Base-by-base conservation (phyloP, 2,797 vertebrate genomes). In the Enteromius viviparus region DNA sequence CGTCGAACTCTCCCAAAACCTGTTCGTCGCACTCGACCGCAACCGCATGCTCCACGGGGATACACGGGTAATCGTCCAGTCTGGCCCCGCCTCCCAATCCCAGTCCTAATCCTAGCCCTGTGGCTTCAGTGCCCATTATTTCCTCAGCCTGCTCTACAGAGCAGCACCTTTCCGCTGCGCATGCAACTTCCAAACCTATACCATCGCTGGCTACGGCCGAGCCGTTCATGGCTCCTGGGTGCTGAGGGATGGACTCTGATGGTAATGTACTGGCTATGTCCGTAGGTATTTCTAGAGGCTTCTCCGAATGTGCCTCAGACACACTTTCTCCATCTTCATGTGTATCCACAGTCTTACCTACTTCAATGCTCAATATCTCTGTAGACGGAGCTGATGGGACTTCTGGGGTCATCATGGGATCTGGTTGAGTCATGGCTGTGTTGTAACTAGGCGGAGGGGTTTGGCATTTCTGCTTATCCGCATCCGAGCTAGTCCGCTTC, bases 1-100 rank as follows among this genome's bases (percentile, higher is more conserved):
- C 91, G 51, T 95, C 95, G 75, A 96, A 91, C 89, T 99, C 98
- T 0, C 97, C 97, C 69, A 99, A 94, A 64, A 99, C 98, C 90
- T 99, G 98, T 26, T 99, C 98, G 0, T 99, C 98, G 1, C 97
- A 97, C 89, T 99, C 98, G 84, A 99, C 98, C 0, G 97, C 98
- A n/a, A 99, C 97, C 0, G 98, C 98, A 0, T 95, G 96, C 69
- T 99, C 98, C 90, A 99, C 97, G 0, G 97, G 97, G 92, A 99
- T 98, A 91, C 96, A 96, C 84, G 90, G 94, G 83, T 97, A 98
- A 23, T 96, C 97, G 60, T 96, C 97, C 0, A 97, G 89, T 76
- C 85, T 91, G 51, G 96, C 95, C n/a, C 96, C 94, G 0, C 93
- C 94, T 0, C 93, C 32, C 19, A 94, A 64, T 0, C 89, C 75